phyloP scores from a whole-genome alignment of 2,113 vertebrate species.

The Sterrhoptilus dennistouni region DNA sequence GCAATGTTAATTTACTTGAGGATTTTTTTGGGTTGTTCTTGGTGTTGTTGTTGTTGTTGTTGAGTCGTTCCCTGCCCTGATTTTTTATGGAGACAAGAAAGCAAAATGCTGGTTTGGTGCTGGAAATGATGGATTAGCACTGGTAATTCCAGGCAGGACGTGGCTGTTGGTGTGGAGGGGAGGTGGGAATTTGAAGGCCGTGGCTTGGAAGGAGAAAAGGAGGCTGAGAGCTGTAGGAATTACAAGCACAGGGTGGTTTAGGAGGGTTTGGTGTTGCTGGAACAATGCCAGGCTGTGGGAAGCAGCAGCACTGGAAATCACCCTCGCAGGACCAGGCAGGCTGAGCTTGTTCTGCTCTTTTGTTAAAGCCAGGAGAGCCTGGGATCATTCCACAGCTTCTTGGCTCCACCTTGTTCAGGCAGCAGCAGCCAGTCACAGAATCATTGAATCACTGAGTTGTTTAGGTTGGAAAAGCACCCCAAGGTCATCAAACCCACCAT shows the following conservation, averaged over 20 bases:
- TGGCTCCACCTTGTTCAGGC: fast-evolving
- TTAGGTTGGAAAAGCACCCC: background rate
- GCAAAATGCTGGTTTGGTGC: background rate
- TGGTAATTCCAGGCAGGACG: background rate
- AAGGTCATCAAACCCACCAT: background rate
- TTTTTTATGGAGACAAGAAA: background rate
- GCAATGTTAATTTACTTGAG: conserved; percentile 19
- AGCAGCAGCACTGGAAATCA: background rate
- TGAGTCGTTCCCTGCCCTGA: fast-evolving
- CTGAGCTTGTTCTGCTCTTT: background rate
- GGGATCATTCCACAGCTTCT: background rate
- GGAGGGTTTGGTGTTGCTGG: background rate
- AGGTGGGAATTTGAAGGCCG: background rate
- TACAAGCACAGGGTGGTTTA: background rate
- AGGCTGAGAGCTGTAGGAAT: fast-evolving
- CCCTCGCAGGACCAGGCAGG: background rate
- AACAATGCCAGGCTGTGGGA: background rate
- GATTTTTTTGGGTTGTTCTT: background rate
- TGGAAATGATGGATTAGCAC: background rate
- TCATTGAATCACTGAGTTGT: background rate
- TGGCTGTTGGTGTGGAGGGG: background rate
- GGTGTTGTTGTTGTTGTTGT: background rate
- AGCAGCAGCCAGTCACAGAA: background rate
- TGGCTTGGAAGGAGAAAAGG: background rate
- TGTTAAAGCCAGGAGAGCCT: background rate